Conservation (phyloP, 2,888 invertebrate genomes). For the Phaedon cochleariae region DNA sequence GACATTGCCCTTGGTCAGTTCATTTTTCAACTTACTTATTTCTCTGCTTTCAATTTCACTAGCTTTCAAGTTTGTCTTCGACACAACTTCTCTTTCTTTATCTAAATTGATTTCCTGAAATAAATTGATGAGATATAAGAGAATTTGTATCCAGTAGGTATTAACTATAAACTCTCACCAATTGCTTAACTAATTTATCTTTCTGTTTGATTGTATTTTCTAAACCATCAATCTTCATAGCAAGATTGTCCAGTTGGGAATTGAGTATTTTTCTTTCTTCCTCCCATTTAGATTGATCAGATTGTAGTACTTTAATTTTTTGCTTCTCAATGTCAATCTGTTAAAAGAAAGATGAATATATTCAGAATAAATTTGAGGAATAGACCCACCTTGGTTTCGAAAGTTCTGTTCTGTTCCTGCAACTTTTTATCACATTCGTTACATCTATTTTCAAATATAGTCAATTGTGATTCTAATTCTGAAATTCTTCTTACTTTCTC, state of each 20-base stretch:
- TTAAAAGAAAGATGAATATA: conserved; percentile 38
- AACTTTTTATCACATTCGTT: conserved; percentile 69
- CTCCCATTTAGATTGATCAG: conserved; percentile 65
- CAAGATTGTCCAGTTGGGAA: conserved; percentile 66
- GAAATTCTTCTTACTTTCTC: conserved; percentile 52
- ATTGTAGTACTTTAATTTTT: conserved; percentile 54
- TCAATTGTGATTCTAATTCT: conserved; percentile 59
- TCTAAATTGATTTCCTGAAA: conserved; percentile 63
- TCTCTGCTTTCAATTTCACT: conserved; percentile 50
- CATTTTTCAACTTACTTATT: conserved; percentile 54
- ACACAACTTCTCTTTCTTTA: conserved; percentile 62
- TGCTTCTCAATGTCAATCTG: conserved; percentile 56
- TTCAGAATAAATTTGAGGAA: conserved; percentile 18
- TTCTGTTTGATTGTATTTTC: conserved; percentile 69
- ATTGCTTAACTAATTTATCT: conserved; percentile 69
- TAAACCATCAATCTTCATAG: conserved; percentile 68
- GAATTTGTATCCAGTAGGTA: conserved; percentile 14
- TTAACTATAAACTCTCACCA: conserved; percentile 62
- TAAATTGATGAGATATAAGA: conserved; percentile 9
- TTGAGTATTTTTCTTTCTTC: conserved; percentile 64
- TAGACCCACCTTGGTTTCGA: conserved; percentile 68
- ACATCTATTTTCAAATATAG: conserved; percentile 73
- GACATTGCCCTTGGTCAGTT: conserved; percentile 51
- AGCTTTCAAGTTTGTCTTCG: conserved; percentile 52
- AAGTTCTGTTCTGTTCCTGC: conserved; percentile 68